These are phyloP conservation scores for Narcine bancroftii DNA, from an alignment of 2,113 vertebrate species.

Conservation along the genomic window DNA sequence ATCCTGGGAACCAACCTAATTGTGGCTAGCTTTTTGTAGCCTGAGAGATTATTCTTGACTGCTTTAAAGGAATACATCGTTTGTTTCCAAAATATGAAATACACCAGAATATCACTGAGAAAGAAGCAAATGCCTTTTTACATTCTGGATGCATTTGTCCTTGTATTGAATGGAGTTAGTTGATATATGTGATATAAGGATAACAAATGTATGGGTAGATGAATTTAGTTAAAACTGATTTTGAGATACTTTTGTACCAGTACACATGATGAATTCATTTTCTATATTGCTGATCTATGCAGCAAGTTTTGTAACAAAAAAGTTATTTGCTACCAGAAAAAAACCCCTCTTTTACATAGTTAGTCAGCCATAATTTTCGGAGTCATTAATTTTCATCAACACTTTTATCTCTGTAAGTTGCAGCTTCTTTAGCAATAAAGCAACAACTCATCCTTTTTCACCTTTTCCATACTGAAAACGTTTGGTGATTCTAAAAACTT, in stretches of 20 bases:
- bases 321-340: constrained; percentile 16
- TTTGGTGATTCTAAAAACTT: too few species aligned
- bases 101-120: background rate
- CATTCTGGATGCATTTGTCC: background rate
- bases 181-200: background rate
- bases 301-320: constrained; percentile 32
- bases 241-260: constrained; percentile 33
- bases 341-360: too few species aligned
- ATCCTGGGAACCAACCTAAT: background rate
- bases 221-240: background rate
- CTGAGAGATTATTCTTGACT: background rate
- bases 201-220: background rate
- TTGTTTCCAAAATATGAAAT: background rate
- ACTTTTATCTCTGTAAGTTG: too few species aligned
- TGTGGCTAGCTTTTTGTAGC: background rate
- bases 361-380: too few species aligned
- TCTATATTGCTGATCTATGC: constrained; percentile 9
- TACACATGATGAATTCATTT: background rate
- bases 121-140: background rate
- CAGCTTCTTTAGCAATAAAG: too few species aligned
- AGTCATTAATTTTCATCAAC: too few species aligned
- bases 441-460: too few species aligned
- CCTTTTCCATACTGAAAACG: too few species aligned
- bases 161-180: constrained; percentile 23
- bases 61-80: background rate